Base-by-base conservation (phyloP, 2,113 vertebrate species). In the Rhinolophus sinicus region DNA sequence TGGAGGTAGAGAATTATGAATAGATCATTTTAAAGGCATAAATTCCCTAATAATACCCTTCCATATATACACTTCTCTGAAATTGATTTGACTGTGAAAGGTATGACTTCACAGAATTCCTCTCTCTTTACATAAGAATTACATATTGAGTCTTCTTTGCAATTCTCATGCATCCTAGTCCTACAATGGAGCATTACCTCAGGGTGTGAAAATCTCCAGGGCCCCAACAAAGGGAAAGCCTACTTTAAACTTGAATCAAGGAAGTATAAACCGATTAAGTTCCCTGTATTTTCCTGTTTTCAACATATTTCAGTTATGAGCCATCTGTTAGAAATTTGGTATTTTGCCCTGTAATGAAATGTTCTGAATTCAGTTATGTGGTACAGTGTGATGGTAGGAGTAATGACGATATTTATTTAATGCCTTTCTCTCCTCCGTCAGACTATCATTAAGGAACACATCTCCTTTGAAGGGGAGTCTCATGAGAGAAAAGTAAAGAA, bases 341-440 rank as follows among this genome's bases (percentile, higher is more conserved):
- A 58, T 92, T 94, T 94, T 62, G 28, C 38, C 26, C 64, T 16
- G 28, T 60, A 14, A 89, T 38, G 35, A 85, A 35, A 73, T 93
- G 15, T 81, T 93, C 73, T 90, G 80, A 94, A 86, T 90, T 85
- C 47, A 81, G 64, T 12, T 95, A 86, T 9, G 19, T 80, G 15
- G 54, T 62, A 92, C 18, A 92, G 38, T 52, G 22, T 80, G 26
- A 86, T 83, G 52, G 30, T 56, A 75, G 33, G 6, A 82, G 28
- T 35, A 78, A 78, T 44, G 60, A 50, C 88, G n/a, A 47, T 56
- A 82, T 93, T 93, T 90, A 77, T 90, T 89, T 96, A 89, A 92
- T 94, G 67, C 30, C 35, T 93, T 81, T 96, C 73, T 87, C 26
- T 75, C 19, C 21, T 82, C 19, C 33, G 50, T 87, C 58, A 88